A percentile compares a stretch with the other conserved stretches of the same genome.
phyloP scores from a whole-genome alignment of 92 coral and sea anemone species.

The Galaxea fascicularis region DNA sequence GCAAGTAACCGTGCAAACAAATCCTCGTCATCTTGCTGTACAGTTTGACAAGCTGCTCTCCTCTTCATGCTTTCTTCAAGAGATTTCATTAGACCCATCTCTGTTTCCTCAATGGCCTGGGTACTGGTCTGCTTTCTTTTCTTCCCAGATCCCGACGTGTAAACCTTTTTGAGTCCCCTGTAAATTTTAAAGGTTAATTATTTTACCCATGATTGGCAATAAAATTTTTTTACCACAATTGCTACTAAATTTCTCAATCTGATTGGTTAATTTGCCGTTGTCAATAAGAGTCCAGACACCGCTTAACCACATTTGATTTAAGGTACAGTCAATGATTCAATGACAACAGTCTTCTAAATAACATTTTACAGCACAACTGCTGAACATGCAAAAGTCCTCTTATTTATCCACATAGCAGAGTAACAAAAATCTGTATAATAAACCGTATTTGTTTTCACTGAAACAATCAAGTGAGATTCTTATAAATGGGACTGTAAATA shows the following conservation, averaged over 20 bases:
- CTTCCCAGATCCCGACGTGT: not conserved
- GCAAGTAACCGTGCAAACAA: conserved; percentile 47
- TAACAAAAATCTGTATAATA: not conserved
- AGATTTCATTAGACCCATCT: conserved; percentile 36
- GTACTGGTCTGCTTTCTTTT: conserved; percentile 13
- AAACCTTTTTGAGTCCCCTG: not conserved
- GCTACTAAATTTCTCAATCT: too few relatives aligned
- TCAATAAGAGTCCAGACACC: too few relatives aligned
- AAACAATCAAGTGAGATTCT: not conserved
- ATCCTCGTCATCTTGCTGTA: conserved; percentile 52
- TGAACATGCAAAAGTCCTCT: not conserved
- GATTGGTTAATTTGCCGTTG: too few relatives aligned
- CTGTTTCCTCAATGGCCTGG: conserved; percentile 48
- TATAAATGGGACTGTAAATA: not conserved
- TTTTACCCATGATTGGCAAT: not conserved
- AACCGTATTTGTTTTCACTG: not conserved
- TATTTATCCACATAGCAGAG: conserved; percentile 3
- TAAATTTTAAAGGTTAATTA: not conserved
- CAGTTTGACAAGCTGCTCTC: conserved; percentile 6
- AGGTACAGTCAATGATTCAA: not conserved
- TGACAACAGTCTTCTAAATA: not conserved
- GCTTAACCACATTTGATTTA: too few relatives aligned
- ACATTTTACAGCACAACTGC: not conserved
- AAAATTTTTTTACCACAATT: not conserved
- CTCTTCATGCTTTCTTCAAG: conserved; percentile 34